Evolutionary conservation across 2,797 vertebrate genomes (phyloP), one percentile per base, ranked within the genome.

Genomic region (Hybognathus amarus): DNA sequence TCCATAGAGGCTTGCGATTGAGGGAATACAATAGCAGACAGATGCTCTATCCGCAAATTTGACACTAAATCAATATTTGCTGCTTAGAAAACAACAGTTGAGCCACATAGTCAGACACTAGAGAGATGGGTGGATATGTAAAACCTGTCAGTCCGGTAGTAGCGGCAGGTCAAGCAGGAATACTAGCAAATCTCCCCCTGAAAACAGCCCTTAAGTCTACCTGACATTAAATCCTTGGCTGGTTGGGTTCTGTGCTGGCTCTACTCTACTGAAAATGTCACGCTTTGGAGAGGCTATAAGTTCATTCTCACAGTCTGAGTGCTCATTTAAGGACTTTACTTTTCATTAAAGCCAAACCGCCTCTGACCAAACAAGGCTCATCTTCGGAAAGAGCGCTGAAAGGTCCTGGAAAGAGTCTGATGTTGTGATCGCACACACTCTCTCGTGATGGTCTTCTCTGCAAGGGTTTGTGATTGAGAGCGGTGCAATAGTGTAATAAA

Each of bases 271-370:
- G n/a, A 47, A 81, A 83, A 80, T 71, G 76, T 79, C 69, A 79
- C 7, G 36, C 52, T 63, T 75, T 77, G 61, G 13, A 78, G 64
- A 83, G 77, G 59, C 70, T 69, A 80, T 83, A 78, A 80, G 77
- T 84, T 88, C 79, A 73, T 77, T 83, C 79, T 77, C 73, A 77
- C 67, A 33, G 79, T 71, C 83, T 73, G 80, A 78, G 77, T 85
- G 82, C 66, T 86, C 71, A 85, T 86, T 69, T 86, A 85, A 81
- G 64, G 80, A 75, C 77, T 86, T 85, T 85, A 63, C 75, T 82
- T 70, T 74, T 73, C 70, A 80, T 85, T 88, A 86, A 42, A 56
- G 66, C 68, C 77, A 67, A 38, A 27, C 20, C 0, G 40, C 52
- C 36, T 83, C 69, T 61, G 74, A 82, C 79, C 75, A 83, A 80